These are phyloP conservation scores for Leontocebus nigricollis DNA, from an alignment of 2,797 vertebrate genomes.

Conservation along the genomic window DNA sequence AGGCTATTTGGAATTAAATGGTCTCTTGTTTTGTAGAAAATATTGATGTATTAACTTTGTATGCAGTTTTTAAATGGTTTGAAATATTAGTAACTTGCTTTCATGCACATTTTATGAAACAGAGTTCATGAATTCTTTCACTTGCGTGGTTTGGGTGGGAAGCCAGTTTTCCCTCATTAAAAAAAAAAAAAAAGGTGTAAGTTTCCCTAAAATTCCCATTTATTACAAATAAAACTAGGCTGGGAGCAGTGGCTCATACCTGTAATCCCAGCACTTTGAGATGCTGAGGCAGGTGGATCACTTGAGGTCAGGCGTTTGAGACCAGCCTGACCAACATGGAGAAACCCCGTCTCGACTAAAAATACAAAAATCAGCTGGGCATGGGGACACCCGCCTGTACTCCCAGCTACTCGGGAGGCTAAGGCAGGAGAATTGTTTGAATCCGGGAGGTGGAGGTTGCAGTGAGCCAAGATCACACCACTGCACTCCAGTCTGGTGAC, in stretches of 20 bases:
- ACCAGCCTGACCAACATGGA: neutral
- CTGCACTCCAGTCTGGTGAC: neutral
- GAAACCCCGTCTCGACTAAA: neutral
- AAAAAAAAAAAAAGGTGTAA: neutral
- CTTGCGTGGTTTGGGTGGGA: neutral
- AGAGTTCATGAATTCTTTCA: slow-evolving; percentile 2
- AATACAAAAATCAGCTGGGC: neutral
- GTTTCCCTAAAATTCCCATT: neutral
- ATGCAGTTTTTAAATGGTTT: slow-evolving; percentile 8
- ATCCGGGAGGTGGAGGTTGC: neutral
- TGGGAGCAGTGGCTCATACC: neutral
- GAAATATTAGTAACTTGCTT: neutral
- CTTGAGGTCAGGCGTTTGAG: neutral
- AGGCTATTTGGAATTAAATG: neutral
- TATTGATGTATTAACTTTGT: neutral
- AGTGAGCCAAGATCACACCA: neutral
- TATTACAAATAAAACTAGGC: neutral
- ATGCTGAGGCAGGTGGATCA: neutral
- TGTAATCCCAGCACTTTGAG: neutral
- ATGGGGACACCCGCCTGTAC: neutral
- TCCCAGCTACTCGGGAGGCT: neutral
- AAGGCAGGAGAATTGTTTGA: neutral
- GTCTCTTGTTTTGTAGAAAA: slow-evolving; percentile 7
- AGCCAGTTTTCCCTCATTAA: neutral
- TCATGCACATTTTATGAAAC: neutral